Base-by-base conservation (phyloP, 2,888 invertebrate genomes). In the Dasypogon diadema region DNA sequence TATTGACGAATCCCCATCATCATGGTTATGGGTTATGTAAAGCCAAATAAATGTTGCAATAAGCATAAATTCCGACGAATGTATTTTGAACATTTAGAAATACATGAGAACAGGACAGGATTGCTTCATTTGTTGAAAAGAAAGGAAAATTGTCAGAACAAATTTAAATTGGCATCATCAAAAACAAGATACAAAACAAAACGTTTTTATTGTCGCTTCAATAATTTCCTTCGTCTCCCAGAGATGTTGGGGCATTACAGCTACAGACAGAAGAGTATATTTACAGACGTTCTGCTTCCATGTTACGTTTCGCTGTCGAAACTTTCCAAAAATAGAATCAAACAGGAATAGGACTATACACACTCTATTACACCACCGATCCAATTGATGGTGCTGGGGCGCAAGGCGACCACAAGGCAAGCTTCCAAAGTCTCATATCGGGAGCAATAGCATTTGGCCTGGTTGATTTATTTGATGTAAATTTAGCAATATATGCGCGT, bases 381-480 rank as follows among this genome's bases (percentile, higher is more conserved):
- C 16, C 60, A 30, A 58, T 26, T 26, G 16, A 26, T 34, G 58
- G 30, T 30, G 58, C 60, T 14, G 60, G 37, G 21, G n/a, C 60
- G 60, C 37, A 37, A 34, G 34, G n/a, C 21, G 6, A 16, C 58
- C 21, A 37, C 12, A 60, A 60, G 37, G 60, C 60, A 60, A 37
- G 26, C 21, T 60, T 60, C 37, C 21, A 60, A 60, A 60, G 8
- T 37, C 65, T 48, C 48, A 48, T 68, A 68, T 18, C 54, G 54
- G 54, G 54, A 54, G 54, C 54, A 54, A 68, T 30, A 60, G 60
- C 42, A 42, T 46, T 22, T 26, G 14, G 65, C 12, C 24, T 24
- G 65, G 46, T 3, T 68, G 65, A 68, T 68, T 68, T 68, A 68
- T 68, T 68, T 68, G 65, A 68, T 68, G 65, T 68, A 68, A 68